Percentiles rank a stretch among this genome's conserved stretches.
These are phyloP conservation scores for Plectrocnemia conspersa DNA, from an alignment of 1,140 invertebrate species.

Conservation along the genomic window DNA sequence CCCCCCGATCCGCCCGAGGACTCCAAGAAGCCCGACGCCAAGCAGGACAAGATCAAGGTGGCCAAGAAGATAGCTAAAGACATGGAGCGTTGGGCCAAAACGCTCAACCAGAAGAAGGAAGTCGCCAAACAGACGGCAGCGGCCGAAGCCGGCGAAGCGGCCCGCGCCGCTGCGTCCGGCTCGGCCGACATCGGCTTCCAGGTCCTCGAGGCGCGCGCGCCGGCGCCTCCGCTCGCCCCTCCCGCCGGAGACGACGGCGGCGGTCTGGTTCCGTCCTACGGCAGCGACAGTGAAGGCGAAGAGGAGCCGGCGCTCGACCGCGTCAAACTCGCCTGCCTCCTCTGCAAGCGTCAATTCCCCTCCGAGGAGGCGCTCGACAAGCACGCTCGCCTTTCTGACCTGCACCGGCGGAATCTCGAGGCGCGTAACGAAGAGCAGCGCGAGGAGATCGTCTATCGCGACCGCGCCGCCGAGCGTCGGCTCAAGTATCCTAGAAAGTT, in stretches of 20 bases:
- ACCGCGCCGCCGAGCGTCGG: slow-evolving; percentile 92
- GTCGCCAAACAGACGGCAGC: slow-evolving; percentile 63
- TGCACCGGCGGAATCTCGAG: slow-evolving; percentile 92
- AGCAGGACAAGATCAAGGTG: slow-evolving; percentile 91
- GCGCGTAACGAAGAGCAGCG: slow-evolving; percentile 48
- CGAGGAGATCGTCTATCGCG: slow-evolving; percentile 58
- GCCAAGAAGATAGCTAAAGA: slow-evolving; percentile 98
- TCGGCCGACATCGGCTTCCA: slow-evolving; percentile 89
- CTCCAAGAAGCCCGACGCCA: slow-evolving; percentile 57
- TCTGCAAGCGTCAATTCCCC: slow-evolving; percentile 94
- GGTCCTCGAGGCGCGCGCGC: slow-evolving; percentile 67
- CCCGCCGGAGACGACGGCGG: slow-evolving; percentile 8
- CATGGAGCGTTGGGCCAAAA: slow-evolving; percentile 96
- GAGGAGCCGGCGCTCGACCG: slow-evolving; percentile 72
- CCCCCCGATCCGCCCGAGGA: slow-evolving; percentile 40
- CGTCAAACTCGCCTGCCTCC: slow-evolving; percentile 84
- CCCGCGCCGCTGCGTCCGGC: slow-evolving; percentile 51
- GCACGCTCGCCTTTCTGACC: slow-evolving; percentile 88
- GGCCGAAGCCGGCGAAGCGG: slow-evolving; percentile 48
- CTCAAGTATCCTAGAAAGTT: slow-evolving; percentile 68
- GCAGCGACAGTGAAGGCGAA: too few species aligned
- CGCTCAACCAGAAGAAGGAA: slow-evolving; percentile 95
- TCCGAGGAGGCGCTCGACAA: slow-evolving; percentile 83
- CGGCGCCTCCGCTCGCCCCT: slow-evolving; percentile 41
- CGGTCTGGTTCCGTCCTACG: slow-evolving; percentile 46